Conservation (phyloP, 2,797 vertebrate species). For the Enteromius anoplus region DNA sequence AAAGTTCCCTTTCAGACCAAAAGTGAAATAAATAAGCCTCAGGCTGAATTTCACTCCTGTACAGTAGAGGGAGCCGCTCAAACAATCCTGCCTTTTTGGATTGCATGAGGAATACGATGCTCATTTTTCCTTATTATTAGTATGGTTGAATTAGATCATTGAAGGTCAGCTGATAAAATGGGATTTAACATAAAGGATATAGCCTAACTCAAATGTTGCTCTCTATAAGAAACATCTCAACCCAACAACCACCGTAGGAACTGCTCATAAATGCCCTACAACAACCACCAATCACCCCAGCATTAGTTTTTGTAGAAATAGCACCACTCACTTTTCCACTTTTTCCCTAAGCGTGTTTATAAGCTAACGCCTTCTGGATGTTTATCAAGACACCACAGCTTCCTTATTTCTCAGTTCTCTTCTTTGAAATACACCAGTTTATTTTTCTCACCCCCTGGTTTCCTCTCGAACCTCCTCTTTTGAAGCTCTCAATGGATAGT, state of each 20-base stretch:
- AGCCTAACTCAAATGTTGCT: not conserved
- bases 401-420: slow-evolving; percentile 36
- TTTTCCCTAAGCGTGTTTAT: not conserved
- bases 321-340: not conserved
- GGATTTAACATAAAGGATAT: not conserved
- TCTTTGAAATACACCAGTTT: slow-evolving; percentile 33
- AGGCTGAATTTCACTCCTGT: too few species aligned
- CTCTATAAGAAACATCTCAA: not conserved
- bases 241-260: not conserved
- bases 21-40: too few species aligned
- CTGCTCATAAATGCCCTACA: not conserved
- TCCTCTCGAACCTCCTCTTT: slow-evolving; percentile 8
- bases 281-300: not conserved
- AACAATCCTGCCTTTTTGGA: too few species aligned
- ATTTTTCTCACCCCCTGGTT: slow-evolving; percentile 29
- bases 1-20: too few species aligned
- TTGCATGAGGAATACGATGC: too few species aligned
- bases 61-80: too few species aligned
- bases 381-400: not conserved
- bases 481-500: slow-evolving; percentile 42
- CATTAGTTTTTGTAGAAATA: not conserved
- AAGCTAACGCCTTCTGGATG: not conserved
- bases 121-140: not conserved
- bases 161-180: not conserved
- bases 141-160: not conserved